Conservation (phyloP, 2,888 invertebrate genomes). For the Fissipunctia ypsillon region DNA sequence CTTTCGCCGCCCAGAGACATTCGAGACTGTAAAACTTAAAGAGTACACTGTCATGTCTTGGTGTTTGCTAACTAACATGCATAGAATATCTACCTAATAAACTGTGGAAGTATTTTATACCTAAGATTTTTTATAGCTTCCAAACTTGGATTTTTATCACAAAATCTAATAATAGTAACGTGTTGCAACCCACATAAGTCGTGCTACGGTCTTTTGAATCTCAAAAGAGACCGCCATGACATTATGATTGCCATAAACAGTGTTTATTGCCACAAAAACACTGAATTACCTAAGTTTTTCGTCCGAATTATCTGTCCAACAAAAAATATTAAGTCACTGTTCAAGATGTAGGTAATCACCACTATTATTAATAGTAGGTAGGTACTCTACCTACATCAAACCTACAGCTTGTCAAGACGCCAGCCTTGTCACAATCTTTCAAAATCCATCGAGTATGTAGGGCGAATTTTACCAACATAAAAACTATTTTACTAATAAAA, state of each 20-base stretch:
- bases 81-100: too few species aligned
- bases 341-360: not conserved
- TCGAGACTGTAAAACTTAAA: too few species aligned
- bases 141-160: constrained; percentile 6
- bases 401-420: too few species aligned
- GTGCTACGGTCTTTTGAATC: not conserved
- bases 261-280: constrained; percentile 1
- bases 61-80: too few species aligned
- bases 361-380: not conserved
- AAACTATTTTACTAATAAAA: too few species aligned
- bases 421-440: too few species aligned
- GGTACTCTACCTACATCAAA: too few species aligned
- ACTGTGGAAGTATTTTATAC: too few species aligned
- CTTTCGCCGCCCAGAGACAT: too few species aligned
- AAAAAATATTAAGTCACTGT: not conserved
- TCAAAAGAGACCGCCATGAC: constrained; percentile 34
- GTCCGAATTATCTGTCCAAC: not conserved
- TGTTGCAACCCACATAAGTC: constrained; percentile 26
- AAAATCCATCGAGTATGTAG: too few species aligned
- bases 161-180: not conserved
- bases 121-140: not conserved
- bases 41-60: too few species aligned
- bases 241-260: constrained; percentile 41
- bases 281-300: constrained; percentile 22
- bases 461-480: too few species aligned